Evolutionary conservation across 2,888 invertebrate species (phyloP), one percentile per base, ranked within the genome.

Genomic region (Cephus runcator): DNA sequence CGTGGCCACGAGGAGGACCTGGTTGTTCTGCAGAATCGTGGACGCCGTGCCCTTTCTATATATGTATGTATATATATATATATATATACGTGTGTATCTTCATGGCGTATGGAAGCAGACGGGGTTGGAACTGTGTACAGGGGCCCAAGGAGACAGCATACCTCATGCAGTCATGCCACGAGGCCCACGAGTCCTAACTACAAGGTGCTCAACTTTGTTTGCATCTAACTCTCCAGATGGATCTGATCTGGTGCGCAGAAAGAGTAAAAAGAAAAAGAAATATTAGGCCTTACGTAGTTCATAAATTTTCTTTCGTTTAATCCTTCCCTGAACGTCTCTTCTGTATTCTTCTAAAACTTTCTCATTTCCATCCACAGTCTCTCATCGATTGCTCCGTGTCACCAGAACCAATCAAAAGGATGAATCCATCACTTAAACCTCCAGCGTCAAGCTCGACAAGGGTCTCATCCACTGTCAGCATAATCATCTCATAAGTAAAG

Each of bases 161-260:
- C 83, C 83, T 84, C 79, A 81, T 79, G 82, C 80, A 82, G 84
- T 85, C 85, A 81, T 85, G 84, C 84, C 84, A 81, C 84, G 83
- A 85, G 83, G 85, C 84, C 84, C 84, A 81, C 84, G 82, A 85
- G 83, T 85, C 84, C 85, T 79, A 81, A 79, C 80, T 83, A 81
- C 82, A 83, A 87, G 87, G 87, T 86, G 85, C 86, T 88, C 86
- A 88, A 88, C 87, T 87, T 88, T 87, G 85, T 88, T 88, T 88
- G 86, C 87, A 85, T 88, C 86, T 81, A 84, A 31, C 12, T 34
- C 33, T 31, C 31, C 31, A 71, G 33, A 71, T 9, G 76, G 78
- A 78, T 75, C 71, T 77, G 76, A 77, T 40, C 76, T 73, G 73
- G 23, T 56, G 56, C 23, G 23, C 2, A 56, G 56, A 56, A 56